Evolutionary conservation across 2,797 vertebrate species (phyloP).

Genomic region (Eidolon dupreanum): DNA sequence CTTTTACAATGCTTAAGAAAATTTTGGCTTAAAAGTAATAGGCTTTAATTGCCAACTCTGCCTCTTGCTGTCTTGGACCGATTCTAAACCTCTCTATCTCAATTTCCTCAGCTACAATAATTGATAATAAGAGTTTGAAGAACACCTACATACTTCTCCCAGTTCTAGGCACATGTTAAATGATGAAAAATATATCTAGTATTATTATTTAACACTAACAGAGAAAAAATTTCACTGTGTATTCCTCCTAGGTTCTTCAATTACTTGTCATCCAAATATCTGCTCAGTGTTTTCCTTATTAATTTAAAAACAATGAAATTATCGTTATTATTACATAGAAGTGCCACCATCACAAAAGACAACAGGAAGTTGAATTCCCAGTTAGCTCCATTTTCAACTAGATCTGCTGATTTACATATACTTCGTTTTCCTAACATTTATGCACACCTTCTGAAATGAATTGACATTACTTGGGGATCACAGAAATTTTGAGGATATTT

Average conservation of each 20-base stretch:
- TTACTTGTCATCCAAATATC: neutral
- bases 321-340: neutral
- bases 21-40: neutral
- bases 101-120: neutral
- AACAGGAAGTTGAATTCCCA: neutral
- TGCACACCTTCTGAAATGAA: neutral
- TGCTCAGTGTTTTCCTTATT: neutral
- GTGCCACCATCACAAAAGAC: neutral
- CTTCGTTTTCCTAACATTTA: neutral
- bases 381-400: neutral
- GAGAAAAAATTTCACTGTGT: neutral
- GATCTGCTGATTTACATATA: neutral
- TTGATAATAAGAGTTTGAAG: neutral
- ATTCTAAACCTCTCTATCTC: slow-evolving; percentile 12
- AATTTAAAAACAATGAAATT: slow-evolving; percentile 35
- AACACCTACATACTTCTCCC: neutral
- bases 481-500: neutral
- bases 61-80: neutral
- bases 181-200: neutral
- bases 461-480: neutral
- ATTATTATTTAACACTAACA: neutral
- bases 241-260: slow-evolving; percentile 18
- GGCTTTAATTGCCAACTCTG: neutral
- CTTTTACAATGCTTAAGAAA: neutral
- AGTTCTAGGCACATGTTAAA: neutral